phyloP scores from a whole-genome alignment of 2,113 vertebrate species.

The Pteronura brasiliensis region DNA sequence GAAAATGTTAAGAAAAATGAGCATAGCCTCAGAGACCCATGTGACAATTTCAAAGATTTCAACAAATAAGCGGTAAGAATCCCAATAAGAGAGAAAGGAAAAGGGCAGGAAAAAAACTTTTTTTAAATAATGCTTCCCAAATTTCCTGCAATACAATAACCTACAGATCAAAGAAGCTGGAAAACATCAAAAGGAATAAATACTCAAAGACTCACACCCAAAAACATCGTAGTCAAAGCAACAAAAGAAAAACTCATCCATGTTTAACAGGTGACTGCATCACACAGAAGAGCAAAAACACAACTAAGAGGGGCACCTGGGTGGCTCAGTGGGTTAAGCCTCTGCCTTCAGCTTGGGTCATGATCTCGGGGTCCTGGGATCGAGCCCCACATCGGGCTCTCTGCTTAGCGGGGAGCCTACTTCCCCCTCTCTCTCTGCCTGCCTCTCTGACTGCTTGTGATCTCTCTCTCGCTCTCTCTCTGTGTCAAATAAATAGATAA shows the following conservation, averaged over 20 bases:
- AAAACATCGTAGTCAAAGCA: not conserved
- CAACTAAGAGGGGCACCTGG: too few species aligned
- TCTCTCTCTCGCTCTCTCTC: too few species aligned
- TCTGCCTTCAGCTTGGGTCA: too few species aligned
- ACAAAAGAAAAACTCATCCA: not conserved
- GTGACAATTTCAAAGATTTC: not conserved
- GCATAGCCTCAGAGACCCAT: not conserved
- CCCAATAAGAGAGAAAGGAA: not conserved
- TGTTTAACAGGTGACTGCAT: not conserved
- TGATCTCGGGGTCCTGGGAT: too few species aligned
- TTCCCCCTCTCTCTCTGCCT: too few species aligned
- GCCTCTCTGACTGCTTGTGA: too few species aligned
- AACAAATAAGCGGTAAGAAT: not conserved
- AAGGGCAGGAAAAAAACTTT: not conserved
- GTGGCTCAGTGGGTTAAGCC: too few species aligned
- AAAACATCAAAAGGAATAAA: not conserved
- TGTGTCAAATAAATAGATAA: too few species aligned
- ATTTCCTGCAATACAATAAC: not conserved
- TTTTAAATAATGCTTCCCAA: not conserved
- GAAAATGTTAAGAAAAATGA: not conserved
- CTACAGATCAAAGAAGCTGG: not conserved
- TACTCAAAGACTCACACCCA: not conserved
- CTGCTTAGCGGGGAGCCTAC: too few species aligned
- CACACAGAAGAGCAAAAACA: not conserved
- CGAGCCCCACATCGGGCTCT: too few species aligned